These are phyloP conservation scores for Esox niger DNA, from an alignment of 2,113 vertebrate genomes.

Conservation along the genomic window DNA sequence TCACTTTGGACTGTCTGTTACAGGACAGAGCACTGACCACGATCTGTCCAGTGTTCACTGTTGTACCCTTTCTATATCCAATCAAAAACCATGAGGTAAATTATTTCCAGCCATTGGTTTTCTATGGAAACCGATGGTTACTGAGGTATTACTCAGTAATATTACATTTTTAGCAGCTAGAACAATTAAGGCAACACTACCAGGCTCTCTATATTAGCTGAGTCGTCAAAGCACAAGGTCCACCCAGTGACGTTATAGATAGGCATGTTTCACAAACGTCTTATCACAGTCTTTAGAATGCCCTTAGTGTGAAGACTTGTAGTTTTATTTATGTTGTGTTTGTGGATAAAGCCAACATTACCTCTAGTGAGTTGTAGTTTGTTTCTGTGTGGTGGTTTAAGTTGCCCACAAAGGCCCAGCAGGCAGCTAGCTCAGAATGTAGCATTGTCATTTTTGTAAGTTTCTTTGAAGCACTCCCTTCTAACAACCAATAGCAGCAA, in stretches of 20 bases:
- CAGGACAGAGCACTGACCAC: background rate
- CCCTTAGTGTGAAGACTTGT: background rate
- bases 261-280: too few species aligned
- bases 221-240: too few species aligned
- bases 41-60: too few species aligned
- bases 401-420: background rate
- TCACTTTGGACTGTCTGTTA: slow-evolving; percentile 29
- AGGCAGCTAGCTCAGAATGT: background rate
- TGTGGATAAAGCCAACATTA: background rate
- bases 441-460: background rate
- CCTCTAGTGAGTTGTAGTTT: slow-evolving; percentile 5
- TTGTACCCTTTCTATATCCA: too few species aligned
- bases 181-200: too few species aligned
- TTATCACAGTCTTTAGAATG: background rate
- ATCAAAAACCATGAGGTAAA: too few species aligned
- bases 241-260: too few species aligned
- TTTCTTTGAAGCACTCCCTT: slow-evolving; percentile 10
- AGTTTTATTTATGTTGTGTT: background rate
- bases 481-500: slow-evolving; percentile 12
- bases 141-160: too few species aligned
- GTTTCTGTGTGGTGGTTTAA: slow-evolving; percentile 15
- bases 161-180: too few species aligned
- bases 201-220: too few species aligned
- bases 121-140: too few species aligned
- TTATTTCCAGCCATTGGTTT: too few species aligned